Conservation (phyloP, 2,888 invertebrate genomes). For the Campaea margaritaria region DNA sequence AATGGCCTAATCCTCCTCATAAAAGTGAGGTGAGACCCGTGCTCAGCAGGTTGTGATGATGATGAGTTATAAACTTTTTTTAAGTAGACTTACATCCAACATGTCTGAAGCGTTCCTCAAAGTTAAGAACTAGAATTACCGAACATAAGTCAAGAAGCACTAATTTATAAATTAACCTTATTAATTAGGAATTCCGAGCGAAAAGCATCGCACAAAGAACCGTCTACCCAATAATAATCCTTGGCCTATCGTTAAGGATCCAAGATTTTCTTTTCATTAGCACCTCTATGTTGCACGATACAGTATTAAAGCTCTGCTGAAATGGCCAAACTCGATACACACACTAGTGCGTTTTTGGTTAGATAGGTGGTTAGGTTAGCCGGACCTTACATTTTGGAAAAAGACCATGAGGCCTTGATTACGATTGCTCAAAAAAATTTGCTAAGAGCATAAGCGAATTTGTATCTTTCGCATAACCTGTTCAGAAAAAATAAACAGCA, state of each 20-base stretch:
- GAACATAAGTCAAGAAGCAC: constrained; percentile 8
- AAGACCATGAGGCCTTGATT: too few relatives aligned
- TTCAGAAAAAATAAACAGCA: too few relatives aligned
- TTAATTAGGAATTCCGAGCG: constrained; percentile 13
- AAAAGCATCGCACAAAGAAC: constrained; percentile 14
- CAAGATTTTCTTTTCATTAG: constrained; percentile 27
- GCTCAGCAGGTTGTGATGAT: too few relatives aligned
- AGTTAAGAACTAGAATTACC: not conserved
- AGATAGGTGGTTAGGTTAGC: not conserved
- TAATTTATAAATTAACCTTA: constrained; percentile 22
- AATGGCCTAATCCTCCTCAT: too few relatives aligned
- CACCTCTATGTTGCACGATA: not conserved
- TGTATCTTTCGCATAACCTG: too few relatives aligned
- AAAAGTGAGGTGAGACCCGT: too few relatives aligned
- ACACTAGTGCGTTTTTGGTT: not conserved
- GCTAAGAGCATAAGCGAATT: too few relatives aligned
- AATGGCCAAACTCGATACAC: not conserved
- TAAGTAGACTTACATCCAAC: too few relatives aligned
- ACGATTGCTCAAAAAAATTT: too few relatives aligned
- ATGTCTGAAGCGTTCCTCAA: too few relatives aligned
- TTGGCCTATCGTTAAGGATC: constrained; percentile 17
- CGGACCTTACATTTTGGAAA: too few relatives aligned
- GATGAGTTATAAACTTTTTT: too few relatives aligned
- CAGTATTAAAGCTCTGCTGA: not conserved
- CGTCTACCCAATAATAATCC: constrained; percentile 18